A percentile compares a stretch with the other conserved stretches of the same genome.
Conservation (phyloP, 2,113 vertebrate species). For the Corvus moneduloides region DNA sequence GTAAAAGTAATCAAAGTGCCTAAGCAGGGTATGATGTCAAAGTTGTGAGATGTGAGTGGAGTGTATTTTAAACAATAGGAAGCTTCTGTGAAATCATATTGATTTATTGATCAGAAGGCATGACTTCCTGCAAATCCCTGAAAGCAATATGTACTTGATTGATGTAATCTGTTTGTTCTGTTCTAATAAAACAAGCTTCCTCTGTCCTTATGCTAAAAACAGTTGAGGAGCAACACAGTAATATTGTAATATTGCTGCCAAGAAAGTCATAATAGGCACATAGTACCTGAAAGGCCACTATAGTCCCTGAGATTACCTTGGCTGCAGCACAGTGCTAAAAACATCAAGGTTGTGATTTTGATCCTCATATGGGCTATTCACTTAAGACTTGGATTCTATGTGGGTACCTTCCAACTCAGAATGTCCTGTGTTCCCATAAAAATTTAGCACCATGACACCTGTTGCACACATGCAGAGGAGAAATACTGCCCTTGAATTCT, state of each 20-base stretch:
- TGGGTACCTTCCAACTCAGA: background rate
- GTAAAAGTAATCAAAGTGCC: no score
- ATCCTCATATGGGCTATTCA: rapidly evolving
- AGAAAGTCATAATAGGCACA: background rate
- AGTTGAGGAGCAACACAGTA: background rate
- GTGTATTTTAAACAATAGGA: no score
- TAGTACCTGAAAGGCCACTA: background rate
- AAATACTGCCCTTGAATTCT: background rate
- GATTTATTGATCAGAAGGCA: no score
- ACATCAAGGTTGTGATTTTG: background rate
- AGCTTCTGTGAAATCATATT: no score
- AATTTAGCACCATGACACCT: background rate
- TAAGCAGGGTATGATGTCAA: no score
- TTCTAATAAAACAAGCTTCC: background rate
- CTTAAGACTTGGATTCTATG: background rate
- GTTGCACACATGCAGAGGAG: background rate
- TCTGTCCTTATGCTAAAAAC: background rate
- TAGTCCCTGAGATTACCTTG: background rate
- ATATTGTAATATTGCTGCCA: background rate
- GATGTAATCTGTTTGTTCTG: background rate
- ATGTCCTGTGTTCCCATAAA: background rate
- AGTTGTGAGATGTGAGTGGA: no score
- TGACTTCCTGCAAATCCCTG: background rate
- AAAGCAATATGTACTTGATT: background rate
- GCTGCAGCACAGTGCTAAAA: background rate